Evolutionary conservation across 2,797 vertebrate species (phyloP), one percentile per base, ranked within the genome.

Genomic region (Pseudomugil tenellus): DNA sequence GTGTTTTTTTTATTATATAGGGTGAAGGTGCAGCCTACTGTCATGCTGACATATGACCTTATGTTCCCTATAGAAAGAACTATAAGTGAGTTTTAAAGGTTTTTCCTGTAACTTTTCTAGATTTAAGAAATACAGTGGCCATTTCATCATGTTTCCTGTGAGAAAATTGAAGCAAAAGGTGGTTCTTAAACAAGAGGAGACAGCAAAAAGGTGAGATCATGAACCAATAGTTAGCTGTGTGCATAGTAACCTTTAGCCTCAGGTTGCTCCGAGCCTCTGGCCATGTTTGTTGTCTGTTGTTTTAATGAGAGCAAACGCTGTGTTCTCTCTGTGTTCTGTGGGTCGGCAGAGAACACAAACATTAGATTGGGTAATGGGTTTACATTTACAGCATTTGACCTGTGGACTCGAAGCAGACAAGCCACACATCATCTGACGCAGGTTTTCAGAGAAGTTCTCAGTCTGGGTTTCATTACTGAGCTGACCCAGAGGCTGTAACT

Each of bases 351-450:
- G 37, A 75, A 84, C 37, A 10, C 11, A 46, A 51, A 70, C 83
- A 91, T 91, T 86, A 89, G 76, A 84, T 74, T 28, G 70, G 57
- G 81, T 91, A 90, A 92, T 87, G 87, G 84, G 68, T 77, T 77
- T 77, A 67, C 84, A 89, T 91, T 84, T 71, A 75, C 83, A 79
- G 77, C 25, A 63, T 83, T 91, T 93, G 90, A 90, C 74, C 90
- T 87, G 48, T 63, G 83, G 90, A 73, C 81, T 56, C 61, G 6
- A 54, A 84, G 81, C 67, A 61, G 66, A 67, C 12, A 62, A 61
- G 41, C 69, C 46, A 21, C 57, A 32, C 67, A 83, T 59, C 55
- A 67, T 83, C 68, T 59, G 67, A 76, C n/a, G 70, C 58, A 59
- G 63, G 29, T 60, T 71, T 58, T 58, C 28, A 28, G n/a, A 71